Conservation (phyloP, 2,113 vertebrate genomes). For the Rhizomys pruinosus region DNA sequence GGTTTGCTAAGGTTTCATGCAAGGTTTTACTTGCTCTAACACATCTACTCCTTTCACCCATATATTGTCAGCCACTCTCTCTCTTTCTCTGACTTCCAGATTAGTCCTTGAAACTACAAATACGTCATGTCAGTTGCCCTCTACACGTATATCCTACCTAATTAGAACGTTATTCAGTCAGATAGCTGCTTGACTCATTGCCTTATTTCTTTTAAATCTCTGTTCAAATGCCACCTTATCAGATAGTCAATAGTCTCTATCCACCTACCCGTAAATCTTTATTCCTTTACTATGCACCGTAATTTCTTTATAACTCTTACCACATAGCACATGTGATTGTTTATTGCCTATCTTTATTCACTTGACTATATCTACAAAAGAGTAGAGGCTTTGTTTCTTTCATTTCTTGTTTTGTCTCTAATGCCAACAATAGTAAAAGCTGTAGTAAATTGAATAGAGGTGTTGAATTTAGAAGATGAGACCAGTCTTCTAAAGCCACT, state of each 20-base stretch:
- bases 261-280: neutral
- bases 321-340: neutral
- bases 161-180: neutral
- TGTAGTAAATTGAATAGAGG: neutral
- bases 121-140: neutral
- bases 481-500: neutral
- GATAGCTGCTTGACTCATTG: neutral
- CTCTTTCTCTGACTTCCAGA: neutral
- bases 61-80: neutral
- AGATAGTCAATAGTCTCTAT: neutral
- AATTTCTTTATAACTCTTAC: constrained; percentile 24
- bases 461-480: neutral
- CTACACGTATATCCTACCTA: neutral
- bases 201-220: constrained; percentile 17
- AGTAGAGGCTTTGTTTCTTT: neutral
- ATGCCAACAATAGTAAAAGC: neutral
- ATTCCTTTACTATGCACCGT: neutral
- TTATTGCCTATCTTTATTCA: neutral
- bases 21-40: neutral
- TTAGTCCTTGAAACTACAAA: neutral
- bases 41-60: neutral
- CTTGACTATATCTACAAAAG: constrained; percentile 25
- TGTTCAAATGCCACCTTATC: constrained; percentile 26
- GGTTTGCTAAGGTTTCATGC: neutral
- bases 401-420: constrained; percentile 11